phyloP scores from a whole-genome alignment of 2,888 invertebrate species.

The Osedax frankpressi region DNA sequence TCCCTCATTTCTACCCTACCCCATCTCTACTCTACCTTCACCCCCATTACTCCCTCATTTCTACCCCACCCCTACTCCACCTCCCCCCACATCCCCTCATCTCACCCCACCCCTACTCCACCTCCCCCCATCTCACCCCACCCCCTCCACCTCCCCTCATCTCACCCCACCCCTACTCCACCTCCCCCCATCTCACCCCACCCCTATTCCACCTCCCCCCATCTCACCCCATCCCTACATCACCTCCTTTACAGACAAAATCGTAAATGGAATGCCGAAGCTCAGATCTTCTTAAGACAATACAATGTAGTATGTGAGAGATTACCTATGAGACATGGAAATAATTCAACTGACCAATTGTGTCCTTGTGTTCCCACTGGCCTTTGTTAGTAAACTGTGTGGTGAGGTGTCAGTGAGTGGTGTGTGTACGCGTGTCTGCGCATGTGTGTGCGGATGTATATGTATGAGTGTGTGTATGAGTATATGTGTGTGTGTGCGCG shows the following conservation, averaged over 20 bases:
- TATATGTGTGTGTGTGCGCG: too few species aligned
- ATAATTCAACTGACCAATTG: background rate
- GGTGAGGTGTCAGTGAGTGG: too few species aligned
- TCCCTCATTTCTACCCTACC: background rate
- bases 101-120: background rate
- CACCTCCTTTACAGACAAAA: background rate
- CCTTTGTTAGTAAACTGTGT: background rate
- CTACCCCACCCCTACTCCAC: background rate
- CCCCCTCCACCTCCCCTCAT: background rate
- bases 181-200: too few species aligned
- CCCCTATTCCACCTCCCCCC: background rate
- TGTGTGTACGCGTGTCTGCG: background rate
- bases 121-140: background rate
- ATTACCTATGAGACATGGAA: background rate
- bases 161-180: background rate
- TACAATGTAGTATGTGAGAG: background rate
- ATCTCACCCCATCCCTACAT: background rate
- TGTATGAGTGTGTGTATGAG: too few species aligned
- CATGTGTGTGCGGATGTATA: background rate
- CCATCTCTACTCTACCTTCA: background rate
- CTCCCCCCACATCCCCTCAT: background rate
- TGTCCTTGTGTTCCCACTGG: background rate
- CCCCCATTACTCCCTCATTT: background rate
- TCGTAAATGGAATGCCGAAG: background rate
- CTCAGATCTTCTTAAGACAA: background rate